Conservation (phyloP, 1,140 invertebrate genomes). For the Diabrotica undecimpunctata region DNA sequence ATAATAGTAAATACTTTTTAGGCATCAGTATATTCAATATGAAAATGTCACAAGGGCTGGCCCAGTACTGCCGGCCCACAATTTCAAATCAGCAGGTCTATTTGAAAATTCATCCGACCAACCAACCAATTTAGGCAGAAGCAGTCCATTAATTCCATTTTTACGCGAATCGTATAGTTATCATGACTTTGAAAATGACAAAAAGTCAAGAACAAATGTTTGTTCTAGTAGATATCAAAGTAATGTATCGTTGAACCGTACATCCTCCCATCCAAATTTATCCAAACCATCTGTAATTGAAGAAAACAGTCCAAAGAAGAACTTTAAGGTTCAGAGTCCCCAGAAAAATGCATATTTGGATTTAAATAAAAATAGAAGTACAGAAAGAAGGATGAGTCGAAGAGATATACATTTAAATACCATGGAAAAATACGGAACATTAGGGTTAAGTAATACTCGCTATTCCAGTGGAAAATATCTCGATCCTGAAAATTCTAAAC, state of each 20-base stretch:
- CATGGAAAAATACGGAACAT: too few species aligned
- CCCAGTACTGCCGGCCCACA: slow-evolving; percentile 25
- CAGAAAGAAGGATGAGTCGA: too few species aligned
- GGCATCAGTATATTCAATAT: slow-evolving; percentile 39
- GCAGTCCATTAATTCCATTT: slow-evolving; percentile 36
- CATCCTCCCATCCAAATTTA: not conserved
- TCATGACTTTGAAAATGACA: not conserved
- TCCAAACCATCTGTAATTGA: not conserved
- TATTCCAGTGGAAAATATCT: too few species aligned
- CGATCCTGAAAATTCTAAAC: slow-evolving; percentile 34
- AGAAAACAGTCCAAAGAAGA: too few species aligned
- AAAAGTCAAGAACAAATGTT: not conserved
- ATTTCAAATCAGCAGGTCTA: slow-evolving; percentile 17
- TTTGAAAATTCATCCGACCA: not conserved
- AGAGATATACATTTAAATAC: too few species aligned
- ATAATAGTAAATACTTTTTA: not conserved
- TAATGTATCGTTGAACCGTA: not conserved
- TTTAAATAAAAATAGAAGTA: too few species aligned
- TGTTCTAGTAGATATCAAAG: not conserved
- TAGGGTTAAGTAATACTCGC: too few species aligned
- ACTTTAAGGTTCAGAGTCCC: too few species aligned
- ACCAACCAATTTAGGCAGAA: not conserved
- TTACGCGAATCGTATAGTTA: slow-evolving; percentile 15
- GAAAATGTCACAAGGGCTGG: slow-evolving; percentile 30
- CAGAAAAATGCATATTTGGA: too few species aligned